Conservation (phyloP, 1,140 invertebrate genomes). For the Drosophila albomicans region DNA sequence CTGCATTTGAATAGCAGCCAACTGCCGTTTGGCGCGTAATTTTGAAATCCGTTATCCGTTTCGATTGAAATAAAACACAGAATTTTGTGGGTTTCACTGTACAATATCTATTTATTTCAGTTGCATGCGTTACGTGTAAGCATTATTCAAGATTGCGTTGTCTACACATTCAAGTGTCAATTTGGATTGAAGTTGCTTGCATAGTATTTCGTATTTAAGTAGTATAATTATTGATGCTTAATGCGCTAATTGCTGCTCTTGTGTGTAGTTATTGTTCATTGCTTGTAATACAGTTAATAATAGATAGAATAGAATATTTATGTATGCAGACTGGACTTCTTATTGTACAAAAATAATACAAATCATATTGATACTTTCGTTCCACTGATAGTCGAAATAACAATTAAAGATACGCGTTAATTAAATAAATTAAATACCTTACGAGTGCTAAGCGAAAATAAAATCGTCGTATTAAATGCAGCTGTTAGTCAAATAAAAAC, state of each 20-base stretch:
- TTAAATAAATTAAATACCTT: slow-evolving; percentile 81
- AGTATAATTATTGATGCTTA: slow-evolving; percentile 48
- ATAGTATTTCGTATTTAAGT: slow-evolving; percentile 29
- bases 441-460: slow-evolving; percentile 55
- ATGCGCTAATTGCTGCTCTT: slow-evolving; percentile 15
- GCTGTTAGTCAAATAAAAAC: slow-evolving; percentile 42
- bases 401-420: slow-evolving; percentile 70
- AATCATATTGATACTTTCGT: slow-evolving; percentile 57
- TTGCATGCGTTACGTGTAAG: slow-evolving; percentile 25
- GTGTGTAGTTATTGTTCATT: slow-evolving; percentile 51
- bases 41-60: neutral
- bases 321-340: slow-evolving; percentile 22
- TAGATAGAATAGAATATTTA: slow-evolving; percentile 9
- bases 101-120: slow-evolving; percentile 76
- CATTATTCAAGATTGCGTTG: slow-evolving; percentile 11
- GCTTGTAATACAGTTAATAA: slow-evolving; percentile 28
- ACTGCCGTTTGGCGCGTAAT: too few relatives aligned
- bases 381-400: slow-evolving; percentile 63
- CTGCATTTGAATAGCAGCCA: neutral
- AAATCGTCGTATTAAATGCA: slow-evolving; percentile 37
- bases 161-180: slow-evolving; percentile 8
- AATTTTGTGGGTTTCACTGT: slow-evolving; percentile 50
- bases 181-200: slow-evolving; percentile 17
- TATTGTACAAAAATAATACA: slow-evolving; percentile 73
- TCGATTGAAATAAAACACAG: slow-evolving; percentile 13